Conservation (phyloP, 2,888 invertebrate genomes). For the Lasioglossum morio region DNA sequence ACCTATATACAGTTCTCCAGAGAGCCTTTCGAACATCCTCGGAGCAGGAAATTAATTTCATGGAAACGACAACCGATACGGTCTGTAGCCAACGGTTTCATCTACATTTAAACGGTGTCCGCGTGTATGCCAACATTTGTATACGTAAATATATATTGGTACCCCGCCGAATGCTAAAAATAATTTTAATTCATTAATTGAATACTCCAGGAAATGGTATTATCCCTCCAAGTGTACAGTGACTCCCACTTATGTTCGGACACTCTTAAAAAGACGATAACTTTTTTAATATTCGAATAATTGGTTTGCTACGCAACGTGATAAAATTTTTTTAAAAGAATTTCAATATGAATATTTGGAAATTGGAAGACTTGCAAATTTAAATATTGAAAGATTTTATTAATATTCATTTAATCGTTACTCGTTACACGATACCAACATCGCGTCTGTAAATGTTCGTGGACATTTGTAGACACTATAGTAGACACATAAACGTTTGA, state of each 20-base stretch:
- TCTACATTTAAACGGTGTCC: background rate
- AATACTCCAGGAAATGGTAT: background rate
- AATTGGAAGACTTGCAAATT: too few relatives aligned
- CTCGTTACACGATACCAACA: background rate
- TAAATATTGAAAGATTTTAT: too few relatives aligned
- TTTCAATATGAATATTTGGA: too few relatives aligned
- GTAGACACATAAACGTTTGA: too few relatives aligned
- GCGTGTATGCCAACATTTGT: background rate
- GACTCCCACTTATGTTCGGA: too few relatives aligned
- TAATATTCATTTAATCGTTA: too few relatives aligned
- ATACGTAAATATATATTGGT: background rate
- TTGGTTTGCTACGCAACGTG: too few relatives aligned
- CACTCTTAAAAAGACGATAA: too few relatives aligned
- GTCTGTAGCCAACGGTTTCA: constrained; percentile 20
- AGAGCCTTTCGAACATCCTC: constrained; percentile 69
- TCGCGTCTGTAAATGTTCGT: too few relatives aligned
- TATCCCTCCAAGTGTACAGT: background rate
- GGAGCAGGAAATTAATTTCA: constrained; percentile 71
- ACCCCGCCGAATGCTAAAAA: background rate
- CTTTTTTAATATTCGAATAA: too few relatives aligned
- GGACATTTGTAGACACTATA: background rate
- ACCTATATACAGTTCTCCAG: constrained; percentile 62
- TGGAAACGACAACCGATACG: constrained; percentile 62
- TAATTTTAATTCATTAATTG: background rate
- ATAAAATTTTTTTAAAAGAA: too few relatives aligned